These are phyloP conservation scores for Patiria miniata DNA, from an alignment of 35 echinoderm and acorn worm species.

Conservation along the genomic window DNA sequence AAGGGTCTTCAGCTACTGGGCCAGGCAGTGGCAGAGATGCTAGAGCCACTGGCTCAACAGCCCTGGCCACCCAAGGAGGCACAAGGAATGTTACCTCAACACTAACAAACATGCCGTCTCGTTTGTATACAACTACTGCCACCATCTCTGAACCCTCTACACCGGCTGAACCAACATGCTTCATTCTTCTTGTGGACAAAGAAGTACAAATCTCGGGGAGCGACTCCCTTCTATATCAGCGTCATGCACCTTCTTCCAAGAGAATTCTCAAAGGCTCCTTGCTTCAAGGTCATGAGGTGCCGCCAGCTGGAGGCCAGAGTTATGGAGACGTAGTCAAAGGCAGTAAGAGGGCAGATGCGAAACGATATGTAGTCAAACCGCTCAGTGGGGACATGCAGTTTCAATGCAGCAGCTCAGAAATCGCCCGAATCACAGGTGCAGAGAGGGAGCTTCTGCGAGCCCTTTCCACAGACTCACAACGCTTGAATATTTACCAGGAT, in stretches of 20 bases:
- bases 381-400: not conserved
- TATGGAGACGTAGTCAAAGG: too few species aligned
- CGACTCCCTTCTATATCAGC: not conserved
- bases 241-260: not conserved
- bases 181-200: constrained; percentile 12
- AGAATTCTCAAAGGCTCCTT: not conserved
- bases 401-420: not conserved
- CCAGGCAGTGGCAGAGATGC: too few species aligned
- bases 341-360: not conserved
- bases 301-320: not conserved
- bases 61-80: too few species aligned
- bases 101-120: too few species aligned
- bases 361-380: not conserved
- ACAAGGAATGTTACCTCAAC: too few species aligned
- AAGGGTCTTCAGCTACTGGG: too few species aligned
- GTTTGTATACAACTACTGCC: not conserved
- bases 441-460: not conserved
- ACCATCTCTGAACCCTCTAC: not conserved
- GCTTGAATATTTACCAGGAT: not conserved
- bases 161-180: not conserved
- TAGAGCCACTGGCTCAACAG: too few species aligned
- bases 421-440: not conserved
- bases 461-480: not conserved
- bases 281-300: not conserved
- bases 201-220: not conserved